These are phyloP conservation scores for Atethmia centrago DNA, from an alignment of 2,888 invertebrate species.

Conservation along the genomic window DNA sequence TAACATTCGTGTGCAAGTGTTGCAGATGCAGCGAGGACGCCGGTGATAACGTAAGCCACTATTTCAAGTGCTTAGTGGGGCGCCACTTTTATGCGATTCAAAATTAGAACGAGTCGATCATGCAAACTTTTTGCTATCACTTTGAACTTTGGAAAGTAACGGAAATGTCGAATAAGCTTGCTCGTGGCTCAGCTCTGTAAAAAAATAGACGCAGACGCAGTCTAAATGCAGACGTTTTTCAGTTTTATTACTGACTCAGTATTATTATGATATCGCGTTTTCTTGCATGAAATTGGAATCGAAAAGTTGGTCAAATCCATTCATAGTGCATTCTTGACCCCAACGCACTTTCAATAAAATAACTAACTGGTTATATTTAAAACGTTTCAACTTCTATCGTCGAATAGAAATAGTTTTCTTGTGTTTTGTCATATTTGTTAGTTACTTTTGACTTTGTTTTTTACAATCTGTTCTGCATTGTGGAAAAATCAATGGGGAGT, in stretches of 20 bases:
- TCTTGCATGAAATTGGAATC: constrained; percentile 13
- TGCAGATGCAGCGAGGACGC: constrained; percentile 63
- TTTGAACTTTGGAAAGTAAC: constrained; percentile 33
- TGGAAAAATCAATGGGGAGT: not conserved
- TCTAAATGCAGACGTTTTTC: constrained; percentile 13
- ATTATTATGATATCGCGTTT: constrained; percentile 10
- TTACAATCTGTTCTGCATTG: not conserved
- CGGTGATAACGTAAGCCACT: constrained; percentile 70
- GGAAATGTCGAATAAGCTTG: constrained; percentile 9
- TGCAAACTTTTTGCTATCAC: constrained; percentile 23
- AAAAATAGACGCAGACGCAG: constrained; percentile 15
- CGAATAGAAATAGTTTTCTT: constrained; percentile 25
- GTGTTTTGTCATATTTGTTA: constrained; percentile 13
- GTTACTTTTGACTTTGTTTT: not conserved
- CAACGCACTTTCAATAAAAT: constrained; percentile 42
- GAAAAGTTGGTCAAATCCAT: constrained; percentile 46
- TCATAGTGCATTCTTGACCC: constrained; percentile 45
- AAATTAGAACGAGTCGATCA: constrained; percentile 47
- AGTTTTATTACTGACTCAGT: not conserved
- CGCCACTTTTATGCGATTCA: constrained; percentile 51
- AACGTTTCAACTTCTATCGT: constrained; percentile 17
- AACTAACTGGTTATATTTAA: constrained; percentile 52
- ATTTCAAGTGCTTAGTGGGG: constrained; percentile 62
- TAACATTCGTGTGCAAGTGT: constrained; percentile 63
- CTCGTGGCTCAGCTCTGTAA: not conserved